Evolutionary conservation across 2,888 invertebrate genomes (phyloP).

Genomic region (Volucella zonaria): DNA sequence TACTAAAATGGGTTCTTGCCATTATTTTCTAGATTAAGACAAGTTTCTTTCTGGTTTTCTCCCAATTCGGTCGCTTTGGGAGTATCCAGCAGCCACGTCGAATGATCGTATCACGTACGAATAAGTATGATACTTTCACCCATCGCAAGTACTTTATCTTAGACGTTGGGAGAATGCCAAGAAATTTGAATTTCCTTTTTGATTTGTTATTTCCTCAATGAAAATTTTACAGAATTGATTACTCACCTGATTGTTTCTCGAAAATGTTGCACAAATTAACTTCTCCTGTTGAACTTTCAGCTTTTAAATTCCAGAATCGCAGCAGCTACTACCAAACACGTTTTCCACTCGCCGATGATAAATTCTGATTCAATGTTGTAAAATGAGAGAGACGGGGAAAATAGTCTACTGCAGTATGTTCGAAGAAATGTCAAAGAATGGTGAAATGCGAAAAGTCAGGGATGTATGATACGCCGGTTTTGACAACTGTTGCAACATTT

Average conservation of each 20-base stretch:
- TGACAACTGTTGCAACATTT: too few species aligned
- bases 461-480: neutral
- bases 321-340: slow-evolving; percentile 50
- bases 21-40: slow-evolving; percentile 21
- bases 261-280: slow-evolving; percentile 22
- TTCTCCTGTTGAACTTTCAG: slow-evolving; percentile 5
- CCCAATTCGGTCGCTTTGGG: slow-evolving; percentile 5
- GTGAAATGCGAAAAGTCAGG: slow-evolving; percentile 39
- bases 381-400: slow-evolving; percentile 24
- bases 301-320: slow-evolving; percentile 17
- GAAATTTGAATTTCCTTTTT: neutral
- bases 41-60: slow-evolving; percentile 27
- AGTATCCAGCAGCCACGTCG: slow-evolving; percentile 56
- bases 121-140: slow-evolving; percentile 52
- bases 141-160: neutral
- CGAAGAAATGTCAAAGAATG: slow-evolving; percentile 5
- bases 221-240: neutral
- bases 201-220: neutral
- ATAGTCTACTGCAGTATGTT: slow-evolving; percentile 30
- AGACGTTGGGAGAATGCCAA: neutral
- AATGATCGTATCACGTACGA: neutral
- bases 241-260: slow-evolving; percentile 38
- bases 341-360: slow-evolving; percentile 41
- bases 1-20: slow-evolving; percentile 41
- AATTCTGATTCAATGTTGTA: slow-evolving; percentile 43